These are phyloP conservation scores for Verasper variegatus DNA, from an alignment of 2,113 vertebrate species.

Conservation along the genomic window DNA sequence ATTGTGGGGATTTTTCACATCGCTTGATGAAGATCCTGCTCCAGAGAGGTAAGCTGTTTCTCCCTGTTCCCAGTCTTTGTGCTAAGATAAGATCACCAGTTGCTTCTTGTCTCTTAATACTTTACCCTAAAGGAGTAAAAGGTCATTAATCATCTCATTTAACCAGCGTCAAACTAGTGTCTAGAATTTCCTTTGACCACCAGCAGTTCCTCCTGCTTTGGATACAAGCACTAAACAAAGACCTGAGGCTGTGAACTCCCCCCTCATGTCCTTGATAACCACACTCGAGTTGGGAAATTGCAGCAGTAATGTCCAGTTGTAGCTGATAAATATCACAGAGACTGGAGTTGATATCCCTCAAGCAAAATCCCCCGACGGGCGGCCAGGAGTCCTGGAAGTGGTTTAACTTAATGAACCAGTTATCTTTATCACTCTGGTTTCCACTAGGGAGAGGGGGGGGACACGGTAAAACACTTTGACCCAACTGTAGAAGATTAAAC, in stretches of 20 bases:
- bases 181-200: not conserved
- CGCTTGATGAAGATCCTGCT: not conserved
- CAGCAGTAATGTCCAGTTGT: not conserved
- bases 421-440: not conserved
- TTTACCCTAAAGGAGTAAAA: not conserved
- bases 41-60: not conserved
- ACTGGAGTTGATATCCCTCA: not conserved
- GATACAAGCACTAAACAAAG: not conserved
- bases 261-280: not conserved
- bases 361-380: too few relatives aligned
- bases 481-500: not conserved
- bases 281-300: conserved; percentile 3
- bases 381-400: too few relatives aligned
- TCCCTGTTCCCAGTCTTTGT: not conserved
- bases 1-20: not conserved
- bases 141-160: not conserved
- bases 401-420: too few relatives aligned
- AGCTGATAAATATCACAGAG: not conserved
- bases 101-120: not conserved
- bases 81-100: not conserved
- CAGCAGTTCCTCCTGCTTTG: not conserved
- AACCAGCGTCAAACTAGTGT: not conserved
- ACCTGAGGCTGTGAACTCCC: not conserved
- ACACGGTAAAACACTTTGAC: not conserved
- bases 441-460: not conserved